Evolutionary conservation across 2,113 vertebrate genomes (phyloP).

Genomic region (Hippocampus barbouri): DNA sequence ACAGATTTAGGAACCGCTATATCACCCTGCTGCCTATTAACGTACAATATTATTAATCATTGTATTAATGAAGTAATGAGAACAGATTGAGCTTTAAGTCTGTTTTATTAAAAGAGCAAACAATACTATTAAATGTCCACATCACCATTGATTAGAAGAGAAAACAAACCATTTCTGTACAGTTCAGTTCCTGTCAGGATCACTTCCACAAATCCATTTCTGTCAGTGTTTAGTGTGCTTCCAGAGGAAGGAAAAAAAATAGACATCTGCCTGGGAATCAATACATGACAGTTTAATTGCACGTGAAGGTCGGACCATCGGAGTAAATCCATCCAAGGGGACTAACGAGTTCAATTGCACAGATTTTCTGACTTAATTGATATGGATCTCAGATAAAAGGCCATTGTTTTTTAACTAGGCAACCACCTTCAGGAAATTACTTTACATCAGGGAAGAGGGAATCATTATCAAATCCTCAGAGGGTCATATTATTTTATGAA

Average conservation of each 20-base stretch:
- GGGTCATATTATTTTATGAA: not conserved
- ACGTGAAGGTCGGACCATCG: not conserved
- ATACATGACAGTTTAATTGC: not conserved
- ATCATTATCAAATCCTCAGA: not conserved
- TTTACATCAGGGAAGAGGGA: not conserved
- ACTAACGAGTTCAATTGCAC: not conserved
- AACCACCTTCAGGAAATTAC: not conserved
- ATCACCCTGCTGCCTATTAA: not conserved
- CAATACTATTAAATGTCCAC: not conserved
- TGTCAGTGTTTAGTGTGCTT: not conserved
- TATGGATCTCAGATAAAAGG: not conserved
- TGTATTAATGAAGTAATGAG: not conserved
- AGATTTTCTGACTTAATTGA: not conserved
- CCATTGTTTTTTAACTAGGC: not conserved
- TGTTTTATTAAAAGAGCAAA: not conserved
- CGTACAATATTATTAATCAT: not conserved
- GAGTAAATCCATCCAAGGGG: not conserved
- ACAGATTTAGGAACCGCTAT: too few relatives aligned
- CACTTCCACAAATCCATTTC: not conserved
- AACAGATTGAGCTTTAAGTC: not conserved
- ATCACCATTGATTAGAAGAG: not conserved
- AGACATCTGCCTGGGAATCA: not conserved
- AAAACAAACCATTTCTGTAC: constrained; percentile 1
- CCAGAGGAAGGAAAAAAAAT: not conserved
- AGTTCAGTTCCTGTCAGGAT: not conserved